Base-by-base conservation (phyloP, 2,888 invertebrate genomes). In the Lithosia quadra region DNA sequence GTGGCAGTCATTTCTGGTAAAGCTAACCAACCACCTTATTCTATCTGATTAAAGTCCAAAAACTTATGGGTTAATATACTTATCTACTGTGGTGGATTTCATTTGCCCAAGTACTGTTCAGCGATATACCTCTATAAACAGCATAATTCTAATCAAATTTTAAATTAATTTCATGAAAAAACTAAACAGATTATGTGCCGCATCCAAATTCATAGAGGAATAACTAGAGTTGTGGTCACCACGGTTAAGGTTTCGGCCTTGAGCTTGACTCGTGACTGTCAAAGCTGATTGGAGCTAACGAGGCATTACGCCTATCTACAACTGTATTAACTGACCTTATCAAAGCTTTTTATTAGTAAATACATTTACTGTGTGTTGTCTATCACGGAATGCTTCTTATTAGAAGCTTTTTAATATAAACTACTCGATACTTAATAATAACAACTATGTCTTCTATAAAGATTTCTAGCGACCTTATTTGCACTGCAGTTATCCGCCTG, bases 181-280 rank as follows among this genome's bases (percentile, higher is more conserved):
- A 59, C n/a, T 24, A 8, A 43, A 9, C 22, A 2, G 22, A 55
- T 0, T 10, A 43, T 43, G 62, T 59, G 55, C 28, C 71, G 55
- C 33, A 78, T 84, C 82, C 24, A 83, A 77, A 43, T 21, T 15
- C 24, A 65, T 43, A 9, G 58, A 43, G 65, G 75, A 65, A 81
- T 82, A 83, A 79, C 76, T 69, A 82, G 79, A 80, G 81, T 79
- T 79, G 78, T 83, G 69, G 78, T 74, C 79, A 74, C 69, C 85
- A 89, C 87, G 91, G 89, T 91, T 90, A 92, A 90, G 88, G 88
- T 85, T 62, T 53, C 60, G 78, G 72, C 92, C 92, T 93, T 93
- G 93, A 92, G 92, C 92, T 93, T 93, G 92, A 92, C 91, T 92
- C 88, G 91, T 91, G 90, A 91, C 84, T 88, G 82, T 77, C 81